Evolutionary conservation across 2,888 invertebrate genomes (phyloP).

Genomic region (Axea sp.): DNA sequence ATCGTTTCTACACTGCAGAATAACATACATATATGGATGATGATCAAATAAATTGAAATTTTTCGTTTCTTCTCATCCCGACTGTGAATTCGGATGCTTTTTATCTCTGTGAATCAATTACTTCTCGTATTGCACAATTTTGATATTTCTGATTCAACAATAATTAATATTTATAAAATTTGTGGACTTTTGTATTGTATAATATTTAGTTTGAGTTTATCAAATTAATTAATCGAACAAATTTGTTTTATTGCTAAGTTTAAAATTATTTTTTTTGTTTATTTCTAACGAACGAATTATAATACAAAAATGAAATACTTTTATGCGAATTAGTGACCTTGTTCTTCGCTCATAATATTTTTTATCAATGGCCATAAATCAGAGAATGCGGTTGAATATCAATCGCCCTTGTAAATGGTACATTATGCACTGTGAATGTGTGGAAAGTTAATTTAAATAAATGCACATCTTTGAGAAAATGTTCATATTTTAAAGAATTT

Average conservation of each 20-base stretch:
- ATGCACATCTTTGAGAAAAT: too few species aligned
- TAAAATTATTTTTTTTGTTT: neutral
- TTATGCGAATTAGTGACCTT: slow-evolving; percentile 55
- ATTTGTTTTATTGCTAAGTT: slow-evolving; percentile 2
- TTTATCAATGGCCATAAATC: slow-evolving; percentile 59
- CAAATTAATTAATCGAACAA: slow-evolving; percentile 17
- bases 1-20: slow-evolving; percentile 52
- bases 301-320: slow-evolving; percentile 26
- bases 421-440: too few species aligned
- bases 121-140: slow-evolving; percentile 2
- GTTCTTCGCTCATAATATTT: slow-evolving; percentile 53
- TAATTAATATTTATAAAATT: slow-evolving; percentile 16
- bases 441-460: too few species aligned
- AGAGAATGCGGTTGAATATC: slow-evolving; percentile 40
- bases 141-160: slow-evolving; percentile 11
- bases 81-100: slow-evolving; percentile 29
- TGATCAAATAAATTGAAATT: slow-evolving; percentile 45
- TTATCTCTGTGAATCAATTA: slow-evolving; percentile 27
- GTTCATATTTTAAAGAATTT: too few species aligned
- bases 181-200: neutral
- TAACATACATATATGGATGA: slow-evolving; percentile 52
- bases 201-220: neutral
- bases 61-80: slow-evolving; percentile 23
- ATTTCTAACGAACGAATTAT: slow-evolving; percentile 11
- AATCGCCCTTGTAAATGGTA: slow-evolving; percentile 40